phyloP scores from a whole-genome alignment of 2,797 vertebrate genomes.

The Potorous gilbertii region DNA sequence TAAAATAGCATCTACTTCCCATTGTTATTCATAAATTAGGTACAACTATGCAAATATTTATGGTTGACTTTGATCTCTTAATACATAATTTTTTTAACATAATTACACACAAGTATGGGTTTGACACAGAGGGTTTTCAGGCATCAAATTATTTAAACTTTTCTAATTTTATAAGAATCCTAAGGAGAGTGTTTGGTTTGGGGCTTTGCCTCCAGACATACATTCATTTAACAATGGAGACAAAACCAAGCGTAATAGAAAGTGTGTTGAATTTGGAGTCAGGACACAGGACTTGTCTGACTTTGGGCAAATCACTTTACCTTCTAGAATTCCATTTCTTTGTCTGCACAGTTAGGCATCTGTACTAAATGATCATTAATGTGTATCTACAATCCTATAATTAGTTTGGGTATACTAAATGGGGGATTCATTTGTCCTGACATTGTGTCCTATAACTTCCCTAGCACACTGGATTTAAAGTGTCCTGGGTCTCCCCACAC shows the following conservation, averaged over 20 bases:
- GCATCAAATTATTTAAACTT: neutral
- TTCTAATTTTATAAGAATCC: neutral
- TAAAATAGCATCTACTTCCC: neutral
- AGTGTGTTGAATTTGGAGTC: neutral
- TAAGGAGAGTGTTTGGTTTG: neutral
- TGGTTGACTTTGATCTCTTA: neutral
- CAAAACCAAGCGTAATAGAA: neutral
- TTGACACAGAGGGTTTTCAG: neutral
- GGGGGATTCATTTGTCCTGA: neutral
- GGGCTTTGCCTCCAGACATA: neutral
- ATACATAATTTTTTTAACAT: neutral
- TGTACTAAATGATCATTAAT: neutral
- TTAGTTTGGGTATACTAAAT: neutral
- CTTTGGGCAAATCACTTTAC: neutral
- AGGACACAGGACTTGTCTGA: neutral
- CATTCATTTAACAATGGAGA: neutral
- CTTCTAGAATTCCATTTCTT: neutral
- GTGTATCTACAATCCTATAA: neutral
- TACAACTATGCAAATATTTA: neutral
- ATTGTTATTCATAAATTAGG: neutral
- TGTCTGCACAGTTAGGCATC: neutral
- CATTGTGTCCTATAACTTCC: neutral
- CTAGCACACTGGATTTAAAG: neutral
- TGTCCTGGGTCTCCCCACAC: neutral
- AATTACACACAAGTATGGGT: neutral